Evolutionary conservation across 2,888 invertebrate species (phyloP), one percentile per base, ranked within the genome.

Genomic region (Tethea ocularis): DNA sequence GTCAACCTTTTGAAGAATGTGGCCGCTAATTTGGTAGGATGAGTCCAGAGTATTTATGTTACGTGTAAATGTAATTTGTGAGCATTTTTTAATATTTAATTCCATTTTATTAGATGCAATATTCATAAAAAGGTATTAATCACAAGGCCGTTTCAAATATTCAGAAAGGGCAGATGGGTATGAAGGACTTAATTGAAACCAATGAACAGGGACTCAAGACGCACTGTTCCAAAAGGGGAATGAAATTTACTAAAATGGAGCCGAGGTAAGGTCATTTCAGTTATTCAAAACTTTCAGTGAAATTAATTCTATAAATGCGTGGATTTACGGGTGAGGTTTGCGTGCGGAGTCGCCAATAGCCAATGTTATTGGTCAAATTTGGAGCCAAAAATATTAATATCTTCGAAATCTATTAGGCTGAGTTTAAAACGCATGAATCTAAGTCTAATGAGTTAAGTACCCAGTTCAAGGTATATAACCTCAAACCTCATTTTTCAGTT

Each of bases 181-280:
- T 33, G 53, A 36, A 53, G 41, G 65, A 58, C 61, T 72, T 76
- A 72, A 76, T 76, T 76, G 68, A 74, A 73, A 13, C 13, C 33
- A 33, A 13, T 74, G 38, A 38, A 38, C 62, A 67, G 74, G 72
- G 71, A 71, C 69, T 68, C 68, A 67, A 61, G 66, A 60, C 57
- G 54, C 57, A 58, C 24, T n/a, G 51, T 36, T 46, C 29, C 33
- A 58, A 55, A 60, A 36, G 36, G 57, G 57, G 56, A 52, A 61
- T 56, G 61, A 58, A 66, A 61, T 56, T 63, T 59, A 41, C 59
- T 33, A 61, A 59, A 57, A 53, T 11, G 56, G 52, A 56, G 22
- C 46, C 33, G 52, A 58, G 56, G 59, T 59, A 38, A 51, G 64
- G 67, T 69, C 68, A 71, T 66, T 70, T 65, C 63, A 68, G 64